phyloP scores from a whole-genome alignment of 2,888 invertebrate species.

The Dorcus hopei region DNA sequence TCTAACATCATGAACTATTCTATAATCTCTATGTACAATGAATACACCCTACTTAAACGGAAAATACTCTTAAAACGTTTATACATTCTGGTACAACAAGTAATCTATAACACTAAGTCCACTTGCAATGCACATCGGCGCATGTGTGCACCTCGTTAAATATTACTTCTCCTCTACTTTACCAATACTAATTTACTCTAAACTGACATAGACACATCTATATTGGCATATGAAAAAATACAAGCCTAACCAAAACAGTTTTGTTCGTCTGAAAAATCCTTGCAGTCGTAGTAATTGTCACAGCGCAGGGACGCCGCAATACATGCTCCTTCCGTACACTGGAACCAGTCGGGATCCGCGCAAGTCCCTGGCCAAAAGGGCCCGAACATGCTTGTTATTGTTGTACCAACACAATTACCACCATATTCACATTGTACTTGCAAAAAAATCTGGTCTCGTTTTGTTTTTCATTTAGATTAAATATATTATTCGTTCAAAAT shows the following conservation, averaged over 20 bases:
- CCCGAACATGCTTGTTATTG: conserved; percentile 22
- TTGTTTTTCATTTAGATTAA: no score
- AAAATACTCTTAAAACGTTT: not conserved
- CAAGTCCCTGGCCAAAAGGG: conserved; percentile 46
- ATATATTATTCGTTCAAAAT: not conserved
- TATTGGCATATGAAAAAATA: conserved; percentile 7
- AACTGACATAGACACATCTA: conserved; percentile 2
- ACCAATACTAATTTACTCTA: not conserved
- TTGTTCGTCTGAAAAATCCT: conserved; percentile 87
- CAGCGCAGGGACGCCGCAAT: conserved; percentile 75
- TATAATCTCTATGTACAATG: no score
- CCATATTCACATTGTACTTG: not conserved
- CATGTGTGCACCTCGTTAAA: not conserved
- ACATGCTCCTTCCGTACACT: conserved; percentile 68
- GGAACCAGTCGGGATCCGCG: conserved; percentile 53
- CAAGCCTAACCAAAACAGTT: conserved; percentile 68
- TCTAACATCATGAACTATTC: no score
- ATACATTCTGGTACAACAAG: not conserved
- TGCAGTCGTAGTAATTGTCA: conserved; percentile 88
- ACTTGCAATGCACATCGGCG: not conserved
- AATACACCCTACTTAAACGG: no score
- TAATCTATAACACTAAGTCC: not conserved
- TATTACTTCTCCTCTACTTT: not conserved
- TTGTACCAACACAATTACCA: conserved; percentile 16
- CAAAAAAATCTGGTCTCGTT: no score